Evolutionary conservation across 2,113 vertebrate genomes (phyloP).

Genomic region (Tragelaphus imberbis): DNA sequence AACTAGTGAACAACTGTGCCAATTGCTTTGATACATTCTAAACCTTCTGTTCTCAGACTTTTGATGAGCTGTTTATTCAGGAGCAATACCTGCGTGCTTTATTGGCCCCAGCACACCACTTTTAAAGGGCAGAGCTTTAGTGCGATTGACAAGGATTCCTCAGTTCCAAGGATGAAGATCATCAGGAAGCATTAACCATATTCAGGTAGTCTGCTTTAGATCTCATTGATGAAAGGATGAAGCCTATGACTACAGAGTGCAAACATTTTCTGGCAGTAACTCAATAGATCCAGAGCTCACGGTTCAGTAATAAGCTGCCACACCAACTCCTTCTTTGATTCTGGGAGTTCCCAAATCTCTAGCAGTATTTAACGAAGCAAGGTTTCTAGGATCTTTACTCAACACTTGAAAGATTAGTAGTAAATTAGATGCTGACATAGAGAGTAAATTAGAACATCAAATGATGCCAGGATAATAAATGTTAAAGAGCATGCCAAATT

Average conservation of each 20-base stretch:
- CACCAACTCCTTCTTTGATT: slow-evolving; percentile 53
- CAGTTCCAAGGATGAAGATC: slow-evolving; percentile 59
- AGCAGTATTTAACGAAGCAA: slow-evolving; percentile 55
- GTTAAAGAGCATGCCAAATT: slow-evolving; percentile 73
- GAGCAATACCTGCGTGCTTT: slow-evolving; percentile 70
- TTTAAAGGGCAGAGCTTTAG: slow-evolving; percentile 46
- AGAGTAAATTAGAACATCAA: slow-evolving; percentile 76
- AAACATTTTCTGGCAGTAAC: slow-evolving; percentile 78
- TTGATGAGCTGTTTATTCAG: slow-evolving; percentile 78
- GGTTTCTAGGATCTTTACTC: slow-evolving; percentile 59
- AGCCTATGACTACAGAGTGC: slow-evolving; percentile 68
- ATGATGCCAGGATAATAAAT: slow-evolving; percentile 71
- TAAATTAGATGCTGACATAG: slow-evolving; percentile 67
- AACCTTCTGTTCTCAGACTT: slow-evolving; percentile 80
- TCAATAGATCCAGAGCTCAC: slow-evolving; percentile 72
- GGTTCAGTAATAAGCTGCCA: slow-evolving; percentile 72
- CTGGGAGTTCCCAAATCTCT: slow-evolving; percentile 34
- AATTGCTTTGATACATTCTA: slow-evolving; percentile 71
- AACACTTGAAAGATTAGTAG: slow-evolving; percentile 68
- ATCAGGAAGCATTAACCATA: slow-evolving; percentile 63
- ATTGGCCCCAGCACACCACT: slow-evolving; percentile 60
- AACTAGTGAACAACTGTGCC: slow-evolving; percentile 71
- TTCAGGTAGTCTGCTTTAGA: slow-evolving; percentile 52
- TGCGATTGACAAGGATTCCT: slow-evolving; percentile 65
- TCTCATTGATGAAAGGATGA: slow-evolving; percentile 72